Conservation (phyloP, 1,140 invertebrate species). For the Plectus sambesii region DNA sequence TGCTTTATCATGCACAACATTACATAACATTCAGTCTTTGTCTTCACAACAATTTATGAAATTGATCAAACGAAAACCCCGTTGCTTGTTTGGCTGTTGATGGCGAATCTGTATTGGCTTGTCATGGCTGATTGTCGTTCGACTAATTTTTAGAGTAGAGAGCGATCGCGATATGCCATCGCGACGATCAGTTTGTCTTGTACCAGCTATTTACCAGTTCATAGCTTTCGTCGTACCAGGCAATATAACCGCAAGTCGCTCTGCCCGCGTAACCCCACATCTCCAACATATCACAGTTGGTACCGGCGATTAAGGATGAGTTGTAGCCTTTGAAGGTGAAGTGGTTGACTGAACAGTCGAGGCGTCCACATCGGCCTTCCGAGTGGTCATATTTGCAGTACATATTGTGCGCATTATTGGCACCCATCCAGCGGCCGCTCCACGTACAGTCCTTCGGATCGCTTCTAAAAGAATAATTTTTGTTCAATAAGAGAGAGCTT, state of each 20-base stretch:
- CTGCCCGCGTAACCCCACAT: conserved; percentile 31
- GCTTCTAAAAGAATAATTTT: conserved; percentile 28
- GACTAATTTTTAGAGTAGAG: too few species aligned
- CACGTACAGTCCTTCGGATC: conserved; percentile 36
- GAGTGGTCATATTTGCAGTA: conserved; percentile 36
- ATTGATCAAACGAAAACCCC: too few species aligned
- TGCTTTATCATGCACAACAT: too few species aligned
- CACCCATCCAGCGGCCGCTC: conserved; percentile 38
- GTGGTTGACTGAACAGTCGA: conserved; percentile 37
- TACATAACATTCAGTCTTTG: too few species aligned
- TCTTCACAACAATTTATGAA: too few species aligned
- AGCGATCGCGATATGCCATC: too few species aligned
- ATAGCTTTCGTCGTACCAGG: conserved; percentile 27
- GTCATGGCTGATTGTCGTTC: too few species aligned
- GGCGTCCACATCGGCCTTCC: conserved; percentile 26
- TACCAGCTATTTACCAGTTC: conserved; percentile 38
- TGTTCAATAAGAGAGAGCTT: too few species aligned
- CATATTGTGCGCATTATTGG: conserved; percentile 33
- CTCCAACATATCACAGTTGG: conserved; percentile 28
- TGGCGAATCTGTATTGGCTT: too few species aligned
- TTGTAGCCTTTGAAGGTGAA: conserved; percentile 22
- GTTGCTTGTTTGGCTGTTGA: too few species aligned
- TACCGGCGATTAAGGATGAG: conserved; percentile 24
- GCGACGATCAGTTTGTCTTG: conserved; percentile 33
- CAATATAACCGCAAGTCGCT: conserved; percentile 38